A percentile compares a stretch with the other conserved stretches of the same genome.
Evolutionary conservation across 2,888 invertebrate species (phyloP).

Genomic region (Drosophila eohydei): DNA sequence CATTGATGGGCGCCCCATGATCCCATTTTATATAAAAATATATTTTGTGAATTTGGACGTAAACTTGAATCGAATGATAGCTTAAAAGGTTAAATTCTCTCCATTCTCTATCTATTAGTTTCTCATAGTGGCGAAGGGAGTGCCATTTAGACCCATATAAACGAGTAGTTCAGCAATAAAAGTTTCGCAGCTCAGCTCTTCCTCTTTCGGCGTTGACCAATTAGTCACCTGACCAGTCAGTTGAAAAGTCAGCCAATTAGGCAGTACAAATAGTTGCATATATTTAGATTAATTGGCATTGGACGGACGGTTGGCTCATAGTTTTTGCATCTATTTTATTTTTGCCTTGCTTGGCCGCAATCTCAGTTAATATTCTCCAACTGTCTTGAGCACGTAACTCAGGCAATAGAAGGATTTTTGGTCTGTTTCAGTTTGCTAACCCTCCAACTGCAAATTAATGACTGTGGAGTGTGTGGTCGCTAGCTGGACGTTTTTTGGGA

Average conservation of each 20-base stretch:
- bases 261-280: constrained; percentile 10
- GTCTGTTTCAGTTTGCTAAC: constrained; percentile 17
- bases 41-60: too few relatives aligned
- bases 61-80: neutral
- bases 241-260: constrained; percentile 10
- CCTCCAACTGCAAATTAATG: constrained; percentile 63
- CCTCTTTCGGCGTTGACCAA: neutral
- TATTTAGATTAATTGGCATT: constrained; percentile 13
- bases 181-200: neutral
- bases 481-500: constrained; percentile 26
- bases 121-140: neutral
- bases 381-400: constrained; percentile 10
- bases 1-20: too few relatives aligned
- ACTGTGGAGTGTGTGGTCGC: constrained; percentile 37
- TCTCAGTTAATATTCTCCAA: constrained; percentile 17
- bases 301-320: neutral
- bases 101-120: too few relatives aligned
- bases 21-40: too few relatives aligned
- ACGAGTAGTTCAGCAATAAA: neutral
- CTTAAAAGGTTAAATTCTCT: neutral
- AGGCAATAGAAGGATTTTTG: constrained; percentile 15
- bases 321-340: constrained; percentile 3
- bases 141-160: neutral
- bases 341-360: constrained; percentile 11
- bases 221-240: neutral